Evolutionary conservation across 1,140 invertebrate species (phyloP), one percentile per base, ranked within the genome.

Genomic region (Scaptomyza pallida): DNA sequence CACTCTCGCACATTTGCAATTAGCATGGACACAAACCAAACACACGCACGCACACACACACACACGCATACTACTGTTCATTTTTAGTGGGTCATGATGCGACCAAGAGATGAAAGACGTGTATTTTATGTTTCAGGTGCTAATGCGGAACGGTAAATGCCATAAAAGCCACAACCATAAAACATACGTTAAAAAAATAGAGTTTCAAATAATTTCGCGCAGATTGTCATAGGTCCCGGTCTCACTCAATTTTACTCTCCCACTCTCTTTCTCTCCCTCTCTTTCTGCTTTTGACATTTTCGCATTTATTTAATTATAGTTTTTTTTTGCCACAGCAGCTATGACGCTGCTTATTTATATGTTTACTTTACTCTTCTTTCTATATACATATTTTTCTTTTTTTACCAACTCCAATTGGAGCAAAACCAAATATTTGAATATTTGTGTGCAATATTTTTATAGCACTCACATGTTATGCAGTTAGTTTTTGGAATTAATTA

Each of bases 11-110:
- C 26, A 37, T 26, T 45, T 19, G 26, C 71, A 71, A 75, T 85
- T 86, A 85, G 81, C 77, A 60, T 64, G 59, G 73, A 85, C 77
- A 72, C 82, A 69, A 86, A 86, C 81, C 77, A 78, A 43, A 54
- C 56, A 60, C 57, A 47, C 12, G 41, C 68, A 73, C 64, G 61
- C 23, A 74, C 23, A 50, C 45, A 79, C 50, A n/a, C 55, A 60
- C 57, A 47, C 12, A 44, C 68, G 70, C 64, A 64, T 19, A 74
- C 23, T 6, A 47, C 48, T 26, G 23, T 26, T 76, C 47, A 26
- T 51, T 86, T 56, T 88, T 81, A 86, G 82, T 88, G 74, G 81
- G 81, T 86, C 81, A 86, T 77, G 70, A 78, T 81, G 82, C 48
- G 40, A 59, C 30, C 16, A 57, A 51, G 21, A 57, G 43, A 48